Conservation (phyloP, 1,140 invertebrate species). For the Bombus sylvicola region DNA sequence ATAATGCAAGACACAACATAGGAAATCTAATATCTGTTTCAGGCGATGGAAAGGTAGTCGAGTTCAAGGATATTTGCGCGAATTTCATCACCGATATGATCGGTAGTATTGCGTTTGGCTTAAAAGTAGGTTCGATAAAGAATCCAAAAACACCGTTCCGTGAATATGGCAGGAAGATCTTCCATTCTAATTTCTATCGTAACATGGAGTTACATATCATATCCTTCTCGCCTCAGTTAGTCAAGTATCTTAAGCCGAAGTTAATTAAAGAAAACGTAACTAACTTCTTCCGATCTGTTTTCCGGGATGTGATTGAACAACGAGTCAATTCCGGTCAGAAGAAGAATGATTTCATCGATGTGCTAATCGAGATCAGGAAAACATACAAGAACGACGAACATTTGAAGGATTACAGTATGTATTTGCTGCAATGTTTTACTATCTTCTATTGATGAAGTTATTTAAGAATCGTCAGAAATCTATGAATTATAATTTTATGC, state of each 20-base stretch:
- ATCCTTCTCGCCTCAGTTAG: constrained; percentile 75
- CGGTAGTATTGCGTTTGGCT: no score
- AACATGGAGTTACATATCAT: constrained; percentile 71
- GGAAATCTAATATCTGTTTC: background rate
- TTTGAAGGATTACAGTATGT: constrained; percentile 27
- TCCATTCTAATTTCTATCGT: constrained; percentile 63
- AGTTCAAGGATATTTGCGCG: constrained; percentile 79
- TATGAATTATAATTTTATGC: constrained; percentile 28
- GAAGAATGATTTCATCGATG: constrained; percentile 80
- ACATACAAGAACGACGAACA: background rate
- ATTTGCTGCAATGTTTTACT: background rate
- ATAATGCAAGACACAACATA: background rate
- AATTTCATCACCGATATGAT: constrained; percentile 71
- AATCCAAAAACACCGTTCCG: no score
- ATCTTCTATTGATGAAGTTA: rapidly evolving
- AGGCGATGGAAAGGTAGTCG: constrained; percentile 64
- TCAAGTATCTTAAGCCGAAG: constrained; percentile 59
- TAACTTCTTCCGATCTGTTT: constrained; percentile 72
- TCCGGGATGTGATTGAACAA: constrained; percentile 74
- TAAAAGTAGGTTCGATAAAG: rapidly evolving
- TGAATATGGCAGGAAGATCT: constrained; percentile 64
- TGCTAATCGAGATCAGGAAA: constrained; percentile 77
- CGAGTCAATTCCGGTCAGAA: constrained; percentile 68
- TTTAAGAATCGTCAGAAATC: no score
- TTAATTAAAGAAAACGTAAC: constrained; percentile 62